Evolutionary conservation across 2,797 vertebrate genomes (phyloP).

Genomic region (Acanthurus lineatus): DNA sequence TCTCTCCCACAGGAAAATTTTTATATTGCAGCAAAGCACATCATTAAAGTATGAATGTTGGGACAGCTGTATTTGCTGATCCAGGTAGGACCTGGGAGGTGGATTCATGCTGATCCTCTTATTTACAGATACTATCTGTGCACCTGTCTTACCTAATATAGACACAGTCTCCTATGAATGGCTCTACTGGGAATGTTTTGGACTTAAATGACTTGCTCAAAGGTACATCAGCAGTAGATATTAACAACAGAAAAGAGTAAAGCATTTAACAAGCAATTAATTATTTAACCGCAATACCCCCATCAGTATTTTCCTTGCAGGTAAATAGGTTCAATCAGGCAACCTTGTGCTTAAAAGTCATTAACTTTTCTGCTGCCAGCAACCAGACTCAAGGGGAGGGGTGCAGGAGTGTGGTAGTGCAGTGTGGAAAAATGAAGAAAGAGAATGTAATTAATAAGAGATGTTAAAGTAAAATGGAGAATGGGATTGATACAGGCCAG

Average conservation of each 20-base stretch:
- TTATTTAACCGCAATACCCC: background rate
- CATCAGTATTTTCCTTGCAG: constrained; percentile 7
- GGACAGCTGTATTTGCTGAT: constrained; percentile 53
- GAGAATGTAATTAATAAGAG: constrained; percentile 9
- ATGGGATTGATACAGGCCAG: background rate
- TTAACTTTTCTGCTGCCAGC: constrained; percentile 11
- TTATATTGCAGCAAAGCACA: constrained; percentile 40
- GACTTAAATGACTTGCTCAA: constrained; percentile 4
- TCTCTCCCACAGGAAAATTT: constrained; percentile 42
- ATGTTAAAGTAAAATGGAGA: constrained; percentile 4
- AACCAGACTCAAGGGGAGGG: constrained; percentile 6
- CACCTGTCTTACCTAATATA: constrained; percentile 17
- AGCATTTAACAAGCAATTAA: constrained; percentile 1
- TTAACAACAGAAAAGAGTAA: background rate
- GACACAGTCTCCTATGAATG: constrained; percentile 12
- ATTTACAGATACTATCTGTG: constrained; percentile 40
- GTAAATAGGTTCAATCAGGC: constrained; percentile 7
- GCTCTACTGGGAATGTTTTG: constrained; percentile 25
- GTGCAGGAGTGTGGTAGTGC: background rate
- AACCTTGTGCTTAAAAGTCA: constrained; percentile 5
- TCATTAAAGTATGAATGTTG: constrained; percentile 53
- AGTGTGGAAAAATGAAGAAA: background rate
- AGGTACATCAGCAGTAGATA: constrained; percentile 14
- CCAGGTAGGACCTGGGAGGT: constrained; percentile 32
- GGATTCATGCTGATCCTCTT: constrained; percentile 49